These are phyloP conservation scores for Progne subis DNA, from an alignment of 2,113 vertebrate genomes.

Conservation along the genomic window DNA sequence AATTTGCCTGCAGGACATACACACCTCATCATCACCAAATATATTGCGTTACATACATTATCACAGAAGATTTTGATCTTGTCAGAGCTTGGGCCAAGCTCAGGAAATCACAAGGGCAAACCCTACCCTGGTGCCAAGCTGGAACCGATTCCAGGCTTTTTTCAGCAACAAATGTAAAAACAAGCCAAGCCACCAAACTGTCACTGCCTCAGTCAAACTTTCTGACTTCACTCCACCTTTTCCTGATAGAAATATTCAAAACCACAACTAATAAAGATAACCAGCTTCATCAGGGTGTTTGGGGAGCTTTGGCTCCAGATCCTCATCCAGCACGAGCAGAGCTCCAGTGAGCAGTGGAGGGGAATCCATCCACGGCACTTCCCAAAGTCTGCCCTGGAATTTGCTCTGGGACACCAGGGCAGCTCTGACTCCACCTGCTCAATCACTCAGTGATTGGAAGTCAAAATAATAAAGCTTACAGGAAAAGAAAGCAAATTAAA, in stretches of 20 bases:
- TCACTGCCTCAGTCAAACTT: neutral
- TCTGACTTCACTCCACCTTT: neutral
- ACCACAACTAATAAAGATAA: neutral
- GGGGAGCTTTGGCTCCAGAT: neutral
- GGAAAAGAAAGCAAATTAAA: neutral
- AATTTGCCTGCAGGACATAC: neutral
- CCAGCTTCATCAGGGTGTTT: neutral
- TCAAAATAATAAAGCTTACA: neutral
- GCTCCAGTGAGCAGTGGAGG: neutral
- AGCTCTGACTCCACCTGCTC: neutral
- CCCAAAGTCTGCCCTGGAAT: neutral
- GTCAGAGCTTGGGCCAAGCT: neutral
- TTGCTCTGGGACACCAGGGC: neutral
- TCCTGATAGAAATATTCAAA: neutral
- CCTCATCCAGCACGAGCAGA: neutral
- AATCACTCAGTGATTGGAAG: neutral
- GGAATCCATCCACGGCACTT: neutral
- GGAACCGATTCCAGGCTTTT: neutral
- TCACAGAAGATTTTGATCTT: neutral
- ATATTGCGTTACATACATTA: fast-evolving
- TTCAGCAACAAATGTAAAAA: neutral
- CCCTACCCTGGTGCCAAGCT: neutral
- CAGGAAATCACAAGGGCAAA: neutral
- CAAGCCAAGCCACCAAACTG: no score
- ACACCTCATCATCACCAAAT: neutral